Evolutionary conservation across 2,113 vertebrate genomes (phyloP).

Genomic region (Cavia porcellus): DNA sequence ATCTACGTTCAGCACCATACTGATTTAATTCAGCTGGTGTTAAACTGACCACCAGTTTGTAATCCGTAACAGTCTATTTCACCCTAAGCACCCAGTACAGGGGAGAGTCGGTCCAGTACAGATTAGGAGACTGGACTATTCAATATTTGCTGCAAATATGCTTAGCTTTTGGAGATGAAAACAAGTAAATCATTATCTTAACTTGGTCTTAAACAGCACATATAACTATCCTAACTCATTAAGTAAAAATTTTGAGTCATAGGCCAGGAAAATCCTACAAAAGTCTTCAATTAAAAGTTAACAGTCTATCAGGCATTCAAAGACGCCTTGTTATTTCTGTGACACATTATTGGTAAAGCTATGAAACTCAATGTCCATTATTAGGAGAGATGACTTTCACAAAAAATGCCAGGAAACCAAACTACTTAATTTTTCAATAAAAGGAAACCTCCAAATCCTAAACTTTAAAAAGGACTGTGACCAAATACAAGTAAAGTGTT

Average conservation of each 20-base stretch:
- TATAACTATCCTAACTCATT: not conserved
- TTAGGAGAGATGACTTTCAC: slow-evolving; percentile 3
- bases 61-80: not conserved
- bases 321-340: not conserved
- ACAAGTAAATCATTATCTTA: not conserved
- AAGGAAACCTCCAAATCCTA: not conserved
- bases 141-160: not conserved
- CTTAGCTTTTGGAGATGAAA: not conserved
- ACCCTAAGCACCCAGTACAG: not conserved
- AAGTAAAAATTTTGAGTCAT: not conserved
- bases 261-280: not conserved
- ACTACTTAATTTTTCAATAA: slow-evolving; percentile 26
- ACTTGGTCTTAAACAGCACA: not conserved
- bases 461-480: slow-evolving; percentile 54
- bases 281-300: slow-evolving; percentile 5
- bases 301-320: not conserved
- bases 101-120: no score
- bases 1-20: no score
- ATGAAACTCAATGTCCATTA: not conserved
- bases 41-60: no score
- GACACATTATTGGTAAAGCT: not conserved
- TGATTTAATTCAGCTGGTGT: no score
- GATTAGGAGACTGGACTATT: not conserved
- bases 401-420: slow-evolving; percentile 38
- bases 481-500: not conserved